Percentiles rank a stretch among this genome's conserved stretches.
phyloP scores from a whole-genome alignment of 2,888 invertebrate species.

The Torymus tubicola region DNA sequence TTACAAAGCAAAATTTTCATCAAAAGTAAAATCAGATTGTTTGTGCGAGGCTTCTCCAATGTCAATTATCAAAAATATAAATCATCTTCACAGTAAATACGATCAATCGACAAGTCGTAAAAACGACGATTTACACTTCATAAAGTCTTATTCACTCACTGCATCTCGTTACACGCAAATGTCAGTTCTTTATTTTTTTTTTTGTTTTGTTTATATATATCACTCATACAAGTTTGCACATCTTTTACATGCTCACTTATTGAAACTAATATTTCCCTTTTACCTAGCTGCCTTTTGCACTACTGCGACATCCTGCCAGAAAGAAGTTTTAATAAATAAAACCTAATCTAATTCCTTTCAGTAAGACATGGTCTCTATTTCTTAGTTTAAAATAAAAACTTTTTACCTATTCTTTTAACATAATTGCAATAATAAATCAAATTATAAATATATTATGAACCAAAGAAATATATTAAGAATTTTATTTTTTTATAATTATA shows the following conservation, averaged over 20 bases:
- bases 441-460: background rate
- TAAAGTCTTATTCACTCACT: conserved; percentile 43
- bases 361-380: background rate
- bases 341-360: conserved; percentile 16
- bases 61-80: conserved; percentile 48
- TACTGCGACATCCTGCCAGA: conserved; percentile 27
- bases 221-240: conserved; percentile 31
- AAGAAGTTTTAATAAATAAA: conserved; percentile 36
- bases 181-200: conserved; percentile 39
- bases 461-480: background rate
- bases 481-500: background rate
- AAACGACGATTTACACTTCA: conserved; percentile 33
- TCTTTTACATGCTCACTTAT: conserved; percentile 5
- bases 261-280: conserved; percentile 46
- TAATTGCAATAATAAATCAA: background rate
- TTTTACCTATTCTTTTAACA: conserved; percentile 22
- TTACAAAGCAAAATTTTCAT: conserved; percentile 21
- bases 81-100: conserved; percentile 31
- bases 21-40: conserved; percentile 30
- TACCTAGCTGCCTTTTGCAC: conserved; percentile 38
- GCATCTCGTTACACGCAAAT: conserved; percentile 48
- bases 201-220: conserved; percentile 28
- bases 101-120: conserved; percentile 50
- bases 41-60: conserved; percentile 40
- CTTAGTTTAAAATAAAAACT: conserved; percentile 41